These are phyloP conservation scores for Sylvilagus bachmani DNA, from an alignment of 2,113 vertebrate genomes.

Conservation along the genomic window DNA sequence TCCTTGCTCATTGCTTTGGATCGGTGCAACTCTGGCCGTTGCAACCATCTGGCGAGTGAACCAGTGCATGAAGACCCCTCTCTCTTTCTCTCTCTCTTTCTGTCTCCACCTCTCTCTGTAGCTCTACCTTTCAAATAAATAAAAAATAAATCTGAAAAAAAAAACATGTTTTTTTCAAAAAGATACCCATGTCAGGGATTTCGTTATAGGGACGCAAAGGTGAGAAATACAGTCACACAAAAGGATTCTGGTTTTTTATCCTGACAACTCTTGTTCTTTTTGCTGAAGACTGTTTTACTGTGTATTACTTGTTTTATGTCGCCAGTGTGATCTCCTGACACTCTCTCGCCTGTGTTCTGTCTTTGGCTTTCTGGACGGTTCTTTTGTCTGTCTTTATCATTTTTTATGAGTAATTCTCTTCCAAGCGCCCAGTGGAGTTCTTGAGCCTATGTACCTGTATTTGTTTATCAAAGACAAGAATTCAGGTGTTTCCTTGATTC, in stretches of 20 bases:
- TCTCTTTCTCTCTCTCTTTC: too few relatives aligned
- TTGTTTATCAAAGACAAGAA: neutral
- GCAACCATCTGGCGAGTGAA: too few relatives aligned
- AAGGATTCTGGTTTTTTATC: neutral
- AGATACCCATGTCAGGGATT: too few relatives aligned
- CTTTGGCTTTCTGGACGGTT: neutral
- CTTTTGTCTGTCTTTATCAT: slow-evolving; percentile 1
- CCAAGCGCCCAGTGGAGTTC: neutral
- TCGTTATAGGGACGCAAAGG: too few relatives aligned
- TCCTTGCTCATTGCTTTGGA: too few relatives aligned
- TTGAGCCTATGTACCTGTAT: neutral
- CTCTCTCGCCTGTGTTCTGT: neutral
- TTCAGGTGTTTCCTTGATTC: neutral
- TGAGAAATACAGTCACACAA: too few relatives aligned
- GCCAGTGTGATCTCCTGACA: neutral
- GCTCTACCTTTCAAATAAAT: too few relatives aligned
- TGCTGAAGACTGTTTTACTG: neutral
- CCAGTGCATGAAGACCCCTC: too few relatives aligned
- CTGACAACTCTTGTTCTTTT: neutral
- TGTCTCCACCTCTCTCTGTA: too few relatives aligned
- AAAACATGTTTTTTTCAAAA: too few relatives aligned
- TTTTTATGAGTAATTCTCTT: neutral
- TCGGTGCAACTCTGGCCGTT: too few relatives aligned
- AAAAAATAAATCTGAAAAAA: too few relatives aligned
- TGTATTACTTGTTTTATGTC: neutral